phyloP scores from a whole-genome alignment of 2,797 vertebrate genomes.

The Catostomus latipinnis region DNA sequence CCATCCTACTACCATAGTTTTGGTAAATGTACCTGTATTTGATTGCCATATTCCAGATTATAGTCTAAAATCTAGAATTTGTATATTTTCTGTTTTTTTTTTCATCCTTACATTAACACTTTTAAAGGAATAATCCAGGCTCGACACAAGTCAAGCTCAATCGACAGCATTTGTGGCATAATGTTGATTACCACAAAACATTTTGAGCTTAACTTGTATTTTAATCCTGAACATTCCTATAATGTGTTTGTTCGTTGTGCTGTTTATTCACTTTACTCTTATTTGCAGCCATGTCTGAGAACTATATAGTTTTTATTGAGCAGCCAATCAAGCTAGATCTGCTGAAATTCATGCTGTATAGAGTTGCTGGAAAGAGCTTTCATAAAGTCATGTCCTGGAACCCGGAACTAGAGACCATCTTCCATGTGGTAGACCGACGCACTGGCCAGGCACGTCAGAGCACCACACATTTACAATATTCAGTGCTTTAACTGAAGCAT shows the following conservation, averaged over 20 bases:
- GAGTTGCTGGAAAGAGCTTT: conserved; percentile 80
- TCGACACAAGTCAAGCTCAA: no score
- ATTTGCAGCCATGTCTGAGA: conserved; percentile 88
- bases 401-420: conserved; percentile 80
- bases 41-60: not conserved
- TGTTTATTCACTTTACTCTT: not conserved
- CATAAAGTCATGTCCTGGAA: conserved; percentile 85
- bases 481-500: not conserved
- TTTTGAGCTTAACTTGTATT: no score
- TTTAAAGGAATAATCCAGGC: no score
- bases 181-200: no score
- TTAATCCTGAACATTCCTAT: no score
- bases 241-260: not conserved
- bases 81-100: no score
- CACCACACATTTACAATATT: not conserved
- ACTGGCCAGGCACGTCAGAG: conserved; percentile 82
- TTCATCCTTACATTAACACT: not conserved
- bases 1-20: conserved; percentile 97
- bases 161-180: no score
- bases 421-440: conserved; percentile 87
- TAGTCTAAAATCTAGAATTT: no score
- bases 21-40: conserved; percentile 75
- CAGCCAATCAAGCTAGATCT: conserved; percentile 89
- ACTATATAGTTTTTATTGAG: conserved; percentile 92
- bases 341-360: conserved; percentile 82